Base-by-base conservation (phyloP, 2,113 vertebrate genomes). In the Verasper variegatus region DNA sequence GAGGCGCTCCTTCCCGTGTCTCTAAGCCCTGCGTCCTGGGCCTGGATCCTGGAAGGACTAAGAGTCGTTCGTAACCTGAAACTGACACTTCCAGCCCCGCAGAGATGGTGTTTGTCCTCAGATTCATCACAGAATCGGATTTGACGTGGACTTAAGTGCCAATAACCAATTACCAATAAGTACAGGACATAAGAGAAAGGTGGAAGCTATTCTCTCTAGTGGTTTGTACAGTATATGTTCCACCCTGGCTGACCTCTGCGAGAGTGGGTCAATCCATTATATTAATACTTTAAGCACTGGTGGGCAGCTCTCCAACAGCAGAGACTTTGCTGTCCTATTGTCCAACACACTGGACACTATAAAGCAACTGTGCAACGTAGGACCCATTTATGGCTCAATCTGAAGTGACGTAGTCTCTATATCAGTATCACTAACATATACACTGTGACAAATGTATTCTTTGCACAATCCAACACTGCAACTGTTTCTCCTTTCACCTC, bases 41-140 rank as follows among this genome's bases (percentile, higher is more conserved):
- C 47, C 27, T 76, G 67, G 74, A 87, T 89, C 83, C 87, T 82
- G 76, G 83, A 76, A 69, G 70, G 66, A 79, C 65, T 8, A 64
- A 42, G 66, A 71, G 76, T 42, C 31, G 26, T 45, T 42, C 6
- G 13, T 45, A 87, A 80, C 86, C 82, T 83, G 76, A 92, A 86
- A 80, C 83, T 86, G 86, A 90, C 79, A 82, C 69, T 31, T 72
- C 66, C 60, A 60, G 23, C 80, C 71, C 73, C 1, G 8, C 77
- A 70, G 54, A 26, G 80, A 58, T 10, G 24, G 24, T 1, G 54
- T 62, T 71, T 52, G 20, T 60, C 71, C 66, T 5, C 49, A 35
- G 24, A 51, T 57, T 68, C 58, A 57, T 4, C 21, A 60, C 15
- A 27, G 62, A 66, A 51, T 12, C 7, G 0, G 55, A 51, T 51